Conservation (phyloP, 2,888 invertebrate species). For the Drosophila quinaria region DNA sequence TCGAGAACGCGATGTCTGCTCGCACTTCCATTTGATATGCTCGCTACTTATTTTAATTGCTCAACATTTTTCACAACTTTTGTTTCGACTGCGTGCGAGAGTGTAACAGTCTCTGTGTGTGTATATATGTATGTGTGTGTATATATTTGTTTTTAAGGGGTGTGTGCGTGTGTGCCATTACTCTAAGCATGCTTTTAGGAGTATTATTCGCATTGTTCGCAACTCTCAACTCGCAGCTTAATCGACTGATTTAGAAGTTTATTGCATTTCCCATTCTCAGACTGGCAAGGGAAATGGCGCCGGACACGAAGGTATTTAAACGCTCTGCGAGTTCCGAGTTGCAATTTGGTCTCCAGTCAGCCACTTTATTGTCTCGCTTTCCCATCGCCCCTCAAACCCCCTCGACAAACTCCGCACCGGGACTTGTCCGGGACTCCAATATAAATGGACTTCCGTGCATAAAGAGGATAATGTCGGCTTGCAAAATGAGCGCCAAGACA, state of each 20-base stretch:
- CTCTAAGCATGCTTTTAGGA: slow-evolving; percentile 55
- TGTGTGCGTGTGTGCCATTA: slow-evolving; percentile 14
- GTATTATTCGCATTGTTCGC: slow-evolving; percentile 56
- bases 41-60: slow-evolving; percentile 78
- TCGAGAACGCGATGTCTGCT: slow-evolving; percentile 13
- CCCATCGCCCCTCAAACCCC: background rate
- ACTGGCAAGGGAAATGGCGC: slow-evolving; percentile 64
- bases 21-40: slow-evolving; percentile 36
- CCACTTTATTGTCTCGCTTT: slow-evolving; percentile 62
- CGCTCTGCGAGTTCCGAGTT: slow-evolving; percentile 51
- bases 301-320: slow-evolving; percentile 78
- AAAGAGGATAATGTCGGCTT: slow-evolving; percentile 64
- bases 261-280: slow-evolving; percentile 67
- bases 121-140: slow-evolving; percentile 5
- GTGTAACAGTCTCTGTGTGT: background rate
- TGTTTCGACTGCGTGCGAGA: slow-evolving; percentile 36
- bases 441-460: slow-evolving; percentile 80
- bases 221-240: slow-evolving; percentile 68
- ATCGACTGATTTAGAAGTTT: slow-evolving; percentile 80
- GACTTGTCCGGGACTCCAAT: slow-evolving; percentile 43
- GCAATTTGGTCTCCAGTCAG: slow-evolving; percentile 46
- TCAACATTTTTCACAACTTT: slow-evolving; percentile 72
- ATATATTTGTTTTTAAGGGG: background rate
- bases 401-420: background rate
- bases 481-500: slow-evolving; percentile 50